Percentiles rank a stretch among this genome's conserved stretches.
These are phyloP conservation scores for Agrochola litura DNA, from an alignment of 2,888 invertebrate genomes.

Conservation along the genomic window DNA sequence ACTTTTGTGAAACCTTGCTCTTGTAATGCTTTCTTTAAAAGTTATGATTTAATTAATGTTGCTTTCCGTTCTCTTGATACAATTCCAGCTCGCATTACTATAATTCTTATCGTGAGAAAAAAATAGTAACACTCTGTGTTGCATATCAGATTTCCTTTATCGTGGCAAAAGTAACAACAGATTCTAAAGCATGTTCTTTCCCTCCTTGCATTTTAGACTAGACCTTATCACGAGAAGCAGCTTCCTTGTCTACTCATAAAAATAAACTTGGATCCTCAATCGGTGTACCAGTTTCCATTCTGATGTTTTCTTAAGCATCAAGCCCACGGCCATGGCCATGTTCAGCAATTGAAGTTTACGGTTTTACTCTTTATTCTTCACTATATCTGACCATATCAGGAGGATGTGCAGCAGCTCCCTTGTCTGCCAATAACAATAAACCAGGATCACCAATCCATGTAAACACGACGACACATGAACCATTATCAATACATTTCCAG, in stretches of 20 bases:
- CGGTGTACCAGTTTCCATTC: background rate
- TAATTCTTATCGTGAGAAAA: slow-evolving; percentile 9
- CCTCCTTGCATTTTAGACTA: background rate
- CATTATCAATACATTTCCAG: background rate
- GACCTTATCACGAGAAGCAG: background rate
- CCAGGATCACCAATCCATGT: slow-evolving; percentile 8
- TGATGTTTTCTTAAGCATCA: background rate
- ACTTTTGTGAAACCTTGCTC: background rate
- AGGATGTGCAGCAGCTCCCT: slow-evolving; percentile 5
- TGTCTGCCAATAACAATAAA: slow-evolving; percentile 16
- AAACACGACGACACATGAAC: background rate
- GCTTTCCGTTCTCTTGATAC: background rate
- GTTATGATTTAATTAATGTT: background rate
- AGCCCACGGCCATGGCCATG: too few species aligned
- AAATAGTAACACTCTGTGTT: background rate
- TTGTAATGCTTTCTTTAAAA: background rate
- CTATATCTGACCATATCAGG: background rate
- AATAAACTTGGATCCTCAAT: background rate
- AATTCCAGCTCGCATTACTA: background rate
- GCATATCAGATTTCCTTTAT: slow-evolving; percentile 12
- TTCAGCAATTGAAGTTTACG: background rate
- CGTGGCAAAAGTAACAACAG: background rate
- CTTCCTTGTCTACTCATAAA: slow-evolving; percentile 3
- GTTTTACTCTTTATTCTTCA: background rate
- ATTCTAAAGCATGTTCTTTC: slow-evolving; percentile 4